phyloP scores from a whole-genome alignment of 2,113 vertebrate genomes.

The Guaruba guarouba region DNA sequence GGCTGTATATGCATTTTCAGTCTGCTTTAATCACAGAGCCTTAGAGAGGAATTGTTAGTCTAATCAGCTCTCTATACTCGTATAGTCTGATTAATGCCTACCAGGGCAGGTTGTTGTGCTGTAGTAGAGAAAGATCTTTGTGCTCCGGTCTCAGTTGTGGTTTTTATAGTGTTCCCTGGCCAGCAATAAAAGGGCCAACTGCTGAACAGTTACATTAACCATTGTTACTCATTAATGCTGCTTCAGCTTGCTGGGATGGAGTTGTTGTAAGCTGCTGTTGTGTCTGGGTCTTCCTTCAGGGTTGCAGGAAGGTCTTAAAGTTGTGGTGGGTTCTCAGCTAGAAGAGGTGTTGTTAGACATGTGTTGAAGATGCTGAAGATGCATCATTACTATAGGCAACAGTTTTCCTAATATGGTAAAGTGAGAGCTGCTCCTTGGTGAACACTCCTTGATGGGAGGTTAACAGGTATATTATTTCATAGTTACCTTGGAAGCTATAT shows the following conservation, averaged over 20 bases:
- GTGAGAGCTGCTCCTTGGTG: neutral
- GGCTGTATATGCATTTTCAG: slow-evolving; percentile 12
- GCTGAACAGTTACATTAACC: neutral
- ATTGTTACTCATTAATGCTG: neutral
- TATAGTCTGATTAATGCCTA: slow-evolving; percentile 42
- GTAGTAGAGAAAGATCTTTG: neutral
- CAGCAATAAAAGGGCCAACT: slow-evolving; percentile 14
- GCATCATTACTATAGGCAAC: neutral
- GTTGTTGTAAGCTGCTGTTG: neutral
- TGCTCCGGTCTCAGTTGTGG: neutral
- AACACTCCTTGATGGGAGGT: neutral
- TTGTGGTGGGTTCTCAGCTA: neutral
- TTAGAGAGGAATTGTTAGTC: slow-evolving; percentile 53
- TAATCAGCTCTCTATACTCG: slow-evolving; percentile 33
- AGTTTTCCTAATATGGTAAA: neutral
- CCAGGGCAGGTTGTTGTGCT: slow-evolving; percentile 18
- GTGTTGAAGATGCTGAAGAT: neutral
- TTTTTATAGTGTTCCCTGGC: slow-evolving; percentile 19
- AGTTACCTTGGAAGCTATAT: neutral
- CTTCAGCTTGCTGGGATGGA: neutral
- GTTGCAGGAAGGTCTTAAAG: neutral
- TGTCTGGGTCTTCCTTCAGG: neutral
- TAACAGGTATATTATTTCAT: neutral
- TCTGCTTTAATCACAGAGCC: slow-evolving; percentile 47
- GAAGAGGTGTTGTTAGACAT: rapidly evolving